Percentiles rank a stretch among this genome's conserved stretches.
These are phyloP conservation scores for Acheta domesticus DNA, from an alignment of 2,888 invertebrate genomes.

Conservation along the genomic window DNA sequence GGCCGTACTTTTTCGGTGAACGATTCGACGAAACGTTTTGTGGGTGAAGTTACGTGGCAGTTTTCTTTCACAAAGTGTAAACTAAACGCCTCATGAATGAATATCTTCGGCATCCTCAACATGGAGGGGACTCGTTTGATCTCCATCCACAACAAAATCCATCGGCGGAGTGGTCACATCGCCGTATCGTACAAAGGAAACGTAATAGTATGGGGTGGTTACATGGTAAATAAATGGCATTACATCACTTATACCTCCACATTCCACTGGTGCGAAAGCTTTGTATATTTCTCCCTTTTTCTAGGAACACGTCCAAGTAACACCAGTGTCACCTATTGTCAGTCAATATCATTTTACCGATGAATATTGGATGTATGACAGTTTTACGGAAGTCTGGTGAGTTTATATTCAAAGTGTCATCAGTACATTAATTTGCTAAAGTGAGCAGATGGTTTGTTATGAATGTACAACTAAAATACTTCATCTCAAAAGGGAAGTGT, in stretches of 20 bases:
- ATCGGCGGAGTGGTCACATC: slow-evolving; percentile 39
- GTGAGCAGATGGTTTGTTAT: too few species aligned
- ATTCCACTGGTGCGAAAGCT: too few species aligned
- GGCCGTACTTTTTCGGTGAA: too few species aligned
- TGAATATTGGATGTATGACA: slow-evolving; percentile 40
- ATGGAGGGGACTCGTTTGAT: not conserved
- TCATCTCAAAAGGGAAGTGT: too few species aligned
- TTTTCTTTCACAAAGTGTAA: too few species aligned
- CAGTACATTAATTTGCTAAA: not conserved
- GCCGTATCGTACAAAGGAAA: slow-evolving; percentile 39
- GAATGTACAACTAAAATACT: too few species aligned
- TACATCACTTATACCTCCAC: too few species aligned
- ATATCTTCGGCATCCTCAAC: not conserved
- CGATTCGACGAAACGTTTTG: too few species aligned
- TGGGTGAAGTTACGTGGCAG: too few species aligned
- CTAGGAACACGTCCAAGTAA: slow-evolving; percentile 29
- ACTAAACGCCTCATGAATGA: not conserved
- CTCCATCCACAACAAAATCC: slow-evolving; percentile 30
- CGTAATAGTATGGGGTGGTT: slow-evolving; percentile 41
- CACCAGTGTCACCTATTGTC: slow-evolving; percentile 25
- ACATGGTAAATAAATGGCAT: slow-evolving; percentile 38
- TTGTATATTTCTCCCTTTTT: not conserved
- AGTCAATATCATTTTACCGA: slow-evolving; percentile 37
- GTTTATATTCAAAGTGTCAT: slow-evolving; percentile 11
- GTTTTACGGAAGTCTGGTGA: slow-evolving; percentile 40